Evolutionary conservation across 2,888 invertebrate species (phyloP).

Genomic region (Leucania comma): DNA sequence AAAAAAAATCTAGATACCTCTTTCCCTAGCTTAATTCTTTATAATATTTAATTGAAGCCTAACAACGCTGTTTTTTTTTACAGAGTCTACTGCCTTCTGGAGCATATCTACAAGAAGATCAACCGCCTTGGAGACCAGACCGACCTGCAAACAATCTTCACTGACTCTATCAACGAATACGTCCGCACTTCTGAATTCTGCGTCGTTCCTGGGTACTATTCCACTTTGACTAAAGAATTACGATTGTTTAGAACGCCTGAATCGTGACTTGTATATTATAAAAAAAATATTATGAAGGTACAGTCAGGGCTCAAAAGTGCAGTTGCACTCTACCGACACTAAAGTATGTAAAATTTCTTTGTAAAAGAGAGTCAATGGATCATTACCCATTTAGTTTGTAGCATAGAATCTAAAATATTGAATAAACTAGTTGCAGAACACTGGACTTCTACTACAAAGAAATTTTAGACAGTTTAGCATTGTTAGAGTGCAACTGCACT

Average conservation of each 20-base stretch:
- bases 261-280: slow-evolving; percentile 11
- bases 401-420: no score
- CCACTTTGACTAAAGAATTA: slow-evolving; percentile 49
- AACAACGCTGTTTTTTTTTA: not conserved
- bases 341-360: no score
- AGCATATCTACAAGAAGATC: slow-evolving; percentile 38
- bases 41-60: not conserved
- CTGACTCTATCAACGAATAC: slow-evolving; percentile 43
- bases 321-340: no score
- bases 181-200: slow-evolving; percentile 5
- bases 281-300: not conserved
- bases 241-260: slow-evolving; percentile 27
- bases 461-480: no score
- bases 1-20: not conserved
- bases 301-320: no score
- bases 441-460: no score
- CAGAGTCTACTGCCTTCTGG: slow-evolving; percentile 39
- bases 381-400: no score
- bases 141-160: slow-evolving; percentile 41
- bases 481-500: no score
- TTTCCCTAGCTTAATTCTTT: not conserved
- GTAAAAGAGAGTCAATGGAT: no score
- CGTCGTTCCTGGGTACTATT: slow-evolving; percentile 29
- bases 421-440: no score
- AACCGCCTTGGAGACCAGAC: slow-evolving; percentile 33